phyloP scores from a whole-genome alignment of 1,140 invertebrate genomes.

The Caenorhabditis inopinata region DNA sequence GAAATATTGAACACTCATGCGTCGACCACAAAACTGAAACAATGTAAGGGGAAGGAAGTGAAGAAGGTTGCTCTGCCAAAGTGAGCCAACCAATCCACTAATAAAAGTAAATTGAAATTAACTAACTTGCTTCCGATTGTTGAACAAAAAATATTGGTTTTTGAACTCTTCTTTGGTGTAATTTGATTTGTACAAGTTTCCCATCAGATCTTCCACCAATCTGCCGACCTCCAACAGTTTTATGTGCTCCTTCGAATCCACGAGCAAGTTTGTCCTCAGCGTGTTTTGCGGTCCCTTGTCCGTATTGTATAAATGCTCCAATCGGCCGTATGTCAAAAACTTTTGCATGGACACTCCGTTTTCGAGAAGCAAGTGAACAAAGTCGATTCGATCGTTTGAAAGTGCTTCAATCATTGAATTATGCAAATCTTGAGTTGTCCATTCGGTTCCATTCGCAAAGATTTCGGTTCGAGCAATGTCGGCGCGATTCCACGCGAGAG shows the following conservation, averaged over 20 bases:
- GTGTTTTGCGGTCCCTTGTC: conserved; percentile 41
- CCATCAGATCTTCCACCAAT: conserved; percentile 68
- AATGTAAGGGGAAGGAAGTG: too few species aligned
- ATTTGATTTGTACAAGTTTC: conserved; percentile 67
- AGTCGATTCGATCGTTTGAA: conserved; percentile 91
- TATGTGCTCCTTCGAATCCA: conserved; percentile 2
- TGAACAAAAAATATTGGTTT: conserved; percentile 44
- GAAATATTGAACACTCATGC: too few species aligned
- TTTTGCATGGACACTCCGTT: conserved; percentile 97
- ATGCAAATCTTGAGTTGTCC: conserved; percentile 81
- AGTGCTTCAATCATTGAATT: conserved; percentile 97
- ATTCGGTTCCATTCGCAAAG: conserved; percentile 75
- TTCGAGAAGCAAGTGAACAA: conserved; percentile 86
- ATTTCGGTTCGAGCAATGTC: conserved; percentile 89
- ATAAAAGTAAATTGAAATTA: neutral
- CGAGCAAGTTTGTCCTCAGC: conserved; percentile 5
- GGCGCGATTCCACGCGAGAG: conserved; percentile 95
- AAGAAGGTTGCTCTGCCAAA: too few species aligned
- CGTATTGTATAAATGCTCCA: conserved; percentile 95
- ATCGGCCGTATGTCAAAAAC: conserved; percentile 87
- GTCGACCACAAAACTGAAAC: too few species aligned
- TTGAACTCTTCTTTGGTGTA: conserved; percentile 68
- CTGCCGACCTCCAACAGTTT: conserved; percentile 67
- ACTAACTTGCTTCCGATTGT: conserved; percentile 35
- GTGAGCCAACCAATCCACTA: too few species aligned